Evolutionary conservation across 2,113 vertebrate genomes (phyloP), one percentile per base, ranked within the genome.

Genomic region (Pontoporia blainvillei): DNA sequence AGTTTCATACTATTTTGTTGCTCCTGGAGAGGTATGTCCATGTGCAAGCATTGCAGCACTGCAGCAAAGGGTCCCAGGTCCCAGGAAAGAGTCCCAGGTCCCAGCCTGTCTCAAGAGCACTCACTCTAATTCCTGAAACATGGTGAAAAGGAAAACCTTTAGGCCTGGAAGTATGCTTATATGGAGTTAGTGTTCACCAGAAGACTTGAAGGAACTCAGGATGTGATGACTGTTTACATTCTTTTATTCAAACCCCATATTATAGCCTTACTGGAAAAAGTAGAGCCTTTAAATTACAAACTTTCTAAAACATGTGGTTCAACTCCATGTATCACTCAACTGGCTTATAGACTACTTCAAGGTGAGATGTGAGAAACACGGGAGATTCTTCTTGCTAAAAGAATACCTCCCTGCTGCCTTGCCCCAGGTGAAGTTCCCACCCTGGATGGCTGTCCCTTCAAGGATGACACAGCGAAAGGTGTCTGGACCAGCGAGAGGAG

Each of bases 161-260:
- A 7, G 0, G 1, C 13, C 41, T 6, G 13, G 14, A 17, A 0
- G 0, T 31, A 11, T 3, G 18, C 1, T 14, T 14, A 2, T 6
- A 1, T 4, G 31, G 66, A 1, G 0, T 2, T 34, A 3, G 0
- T 6, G 36, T 27, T 67, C 44, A 66, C 39, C 21, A 31, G 21
- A 4, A 79, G 57, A 59, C 9, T 8, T 36, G 62, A 39, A 61
- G 34, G 52, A 46, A 82, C 39, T 34, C 66, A n/a, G 86, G 15
- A 11, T 0, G 10, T 6, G 46, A 20, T 31, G 44, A 4, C 1
- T 11, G 61, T 15, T 73, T 57, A 67, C 21, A 3, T 57, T 92
- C n/a, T 84, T 86, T 29, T 2, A 52, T 91, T 81, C 34, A 41
- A 66, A 69, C 4, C 20, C 46, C 7, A 8, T 11, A 54, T 23